Evolutionary conservation across 2,113 vertebrate genomes (phyloP).

Genomic region (Paedocypris sp.): DNA sequence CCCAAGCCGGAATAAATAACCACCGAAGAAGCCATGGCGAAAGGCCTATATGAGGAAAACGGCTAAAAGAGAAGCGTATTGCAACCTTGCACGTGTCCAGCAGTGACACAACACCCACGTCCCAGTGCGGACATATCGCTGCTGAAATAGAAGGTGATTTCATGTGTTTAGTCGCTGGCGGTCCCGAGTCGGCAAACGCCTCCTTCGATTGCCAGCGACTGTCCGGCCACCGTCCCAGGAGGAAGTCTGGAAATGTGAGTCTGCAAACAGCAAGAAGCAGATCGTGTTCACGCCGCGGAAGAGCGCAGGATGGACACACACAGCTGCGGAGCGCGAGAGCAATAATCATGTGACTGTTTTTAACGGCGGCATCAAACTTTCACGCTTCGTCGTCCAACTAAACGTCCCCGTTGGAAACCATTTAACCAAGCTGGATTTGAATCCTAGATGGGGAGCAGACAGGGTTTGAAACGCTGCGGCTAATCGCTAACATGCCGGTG

Average conservation of each 20-base stretch:
- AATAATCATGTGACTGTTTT: no score
- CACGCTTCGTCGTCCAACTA: no score
- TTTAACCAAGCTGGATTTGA: background rate
- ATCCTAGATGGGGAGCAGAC: background rate
- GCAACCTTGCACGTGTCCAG: constrained; percentile 30
- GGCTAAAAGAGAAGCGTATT: constrained; percentile 8
- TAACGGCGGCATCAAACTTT: no score
- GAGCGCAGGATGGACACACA: constrained; percentile 7
- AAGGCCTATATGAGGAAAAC: background rate
- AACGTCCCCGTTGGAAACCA: constrained; percentile 45
- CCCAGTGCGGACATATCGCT: constrained; percentile 12
- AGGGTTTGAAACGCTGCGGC: background rate
- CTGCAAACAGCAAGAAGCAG: constrained; percentile 49
- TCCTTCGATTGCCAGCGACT: constrained; percentile 96
- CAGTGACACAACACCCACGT: constrained; percentile 1
- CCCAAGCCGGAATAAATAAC: background rate
- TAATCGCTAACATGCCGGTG: background rate
- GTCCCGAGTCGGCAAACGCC: constrained; percentile 88
- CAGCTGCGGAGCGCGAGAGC: constrained; percentile 30
- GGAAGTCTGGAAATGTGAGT: constrained; percentile 97
- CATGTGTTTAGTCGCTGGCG: constrained; percentile 58
- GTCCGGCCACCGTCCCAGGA: constrained; percentile 86
- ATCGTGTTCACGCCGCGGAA: constrained; percentile 14
- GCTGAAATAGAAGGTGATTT: constrained; percentile 13
- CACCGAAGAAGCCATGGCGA: background rate